Evolutionary conservation across 2,797 vertebrate species (phyloP), one percentile per base, ranked within the genome.

Genomic region (Parotocinclus haroldoi): DNA sequence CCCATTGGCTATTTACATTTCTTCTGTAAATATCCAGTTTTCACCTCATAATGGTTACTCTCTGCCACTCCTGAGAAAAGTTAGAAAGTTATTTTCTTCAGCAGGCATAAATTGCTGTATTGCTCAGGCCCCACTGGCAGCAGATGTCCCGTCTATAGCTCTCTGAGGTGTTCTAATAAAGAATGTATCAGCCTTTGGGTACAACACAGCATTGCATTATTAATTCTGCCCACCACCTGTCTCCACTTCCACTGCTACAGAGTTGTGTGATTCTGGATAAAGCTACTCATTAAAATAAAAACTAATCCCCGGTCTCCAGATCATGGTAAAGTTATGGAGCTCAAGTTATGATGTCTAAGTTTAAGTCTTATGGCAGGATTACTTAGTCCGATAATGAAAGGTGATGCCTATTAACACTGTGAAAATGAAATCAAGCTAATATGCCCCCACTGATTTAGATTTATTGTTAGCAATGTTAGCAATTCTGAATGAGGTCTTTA

Each of bases 211-310:
- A 55, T 46, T 60, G 60, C 68, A 69, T 74, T 48, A 71, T 73
- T 77, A 64, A 77, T 74, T 71, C 61, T 46, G 18, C 54, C 6
- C 42, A 8, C 17, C 56, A 27, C 56, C 60, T 27, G 58, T 69
- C 53, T 52, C 58, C 39, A 67, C 40, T 53, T 51, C 39, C 17
- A 78, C 77, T 77, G 2, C 81, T 76, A 72, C 9, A 53, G 10
- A 44, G 82, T 42, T 19, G 81, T 82, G 71, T 78, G 84, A 66
- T 74, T 76, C 80, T 74, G 86, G 84, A 81, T 80, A 86, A 84
- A 85, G 77, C 80, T 68, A 38, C 78, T 87, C 78, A 78, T 81
- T 79, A 83, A 77, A 80, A 79, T 60, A 1, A 55, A 72, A 57
- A 81, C 66, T 75, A 70, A 66, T 73, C 70, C 65, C 49, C 27